Evolutionary conservation across 1,140 invertebrate species (phyloP).

Genomic region (Sarcophaga peregrina): DNA sequence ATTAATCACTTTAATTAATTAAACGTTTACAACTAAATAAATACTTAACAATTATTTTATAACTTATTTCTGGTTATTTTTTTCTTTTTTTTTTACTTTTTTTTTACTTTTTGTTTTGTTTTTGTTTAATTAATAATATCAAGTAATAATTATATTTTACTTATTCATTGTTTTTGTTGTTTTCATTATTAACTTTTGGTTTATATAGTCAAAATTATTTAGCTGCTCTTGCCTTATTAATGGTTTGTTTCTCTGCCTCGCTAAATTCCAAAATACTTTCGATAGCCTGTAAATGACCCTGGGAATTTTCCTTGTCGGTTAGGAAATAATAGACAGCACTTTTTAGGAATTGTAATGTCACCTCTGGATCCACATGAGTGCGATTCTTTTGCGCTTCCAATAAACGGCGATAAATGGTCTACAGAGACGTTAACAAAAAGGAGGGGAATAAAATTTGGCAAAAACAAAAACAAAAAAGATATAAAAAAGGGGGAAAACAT

Average conservation of each 20-base stretch:
- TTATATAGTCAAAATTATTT: slow-evolving; percentile 49
- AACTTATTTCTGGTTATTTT: too few species aligned
- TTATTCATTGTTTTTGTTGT: background rate
- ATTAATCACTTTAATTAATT: too few species aligned
- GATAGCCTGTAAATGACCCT: slow-evolving; percentile 85
- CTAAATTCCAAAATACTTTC: slow-evolving; percentile 87
- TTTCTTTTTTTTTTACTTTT: too few species aligned
- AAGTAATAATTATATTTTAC: background rate
- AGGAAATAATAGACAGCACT: slow-evolving; percentile 91
- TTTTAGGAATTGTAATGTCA: slow-evolving; percentile 88
- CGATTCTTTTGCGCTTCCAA: slow-evolving; percentile 76
- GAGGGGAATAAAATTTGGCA: background rate
- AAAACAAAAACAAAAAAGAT: slow-evolving; percentile 44
- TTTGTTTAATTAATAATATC: too few species aligned
- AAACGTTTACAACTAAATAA: too few species aligned
- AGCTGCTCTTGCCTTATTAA: slow-evolving; percentile 73
- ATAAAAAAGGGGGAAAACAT: slow-evolving; percentile 21
- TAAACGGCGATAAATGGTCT: slow-evolving; percentile 85
- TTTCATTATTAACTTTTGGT: background rate
- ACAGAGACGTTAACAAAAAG: slow-evolving; percentile 56
- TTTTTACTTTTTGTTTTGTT: too few species aligned
- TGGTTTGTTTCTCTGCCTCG: slow-evolving; percentile 79
- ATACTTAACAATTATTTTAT: too few species aligned
- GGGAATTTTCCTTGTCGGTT: slow-evolving; percentile 85
- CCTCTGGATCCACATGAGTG: slow-evolving; percentile 81